Evolutionary conservation across 2,888 invertebrate species (phyloP).

Genomic region (Cerceris rybyensis): DNA sequence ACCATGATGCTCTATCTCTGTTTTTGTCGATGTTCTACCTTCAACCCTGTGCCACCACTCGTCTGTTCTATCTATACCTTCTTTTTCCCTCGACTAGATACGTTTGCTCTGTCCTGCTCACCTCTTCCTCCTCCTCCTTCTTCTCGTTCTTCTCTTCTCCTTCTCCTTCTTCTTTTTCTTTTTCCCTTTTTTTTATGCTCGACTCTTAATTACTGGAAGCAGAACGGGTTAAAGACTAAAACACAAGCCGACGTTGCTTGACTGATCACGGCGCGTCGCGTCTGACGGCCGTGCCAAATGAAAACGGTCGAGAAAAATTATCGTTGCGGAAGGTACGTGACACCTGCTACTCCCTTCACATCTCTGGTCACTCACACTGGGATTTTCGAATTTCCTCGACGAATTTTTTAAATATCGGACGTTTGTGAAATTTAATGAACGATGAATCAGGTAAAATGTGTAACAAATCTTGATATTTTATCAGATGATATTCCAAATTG

Average conservation of each 20-base stretch:
- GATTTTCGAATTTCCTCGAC: background rate
- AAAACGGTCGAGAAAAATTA: constrained; percentile 70
- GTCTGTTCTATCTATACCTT: constrained; percentile 45
- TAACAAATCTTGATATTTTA: too few species aligned
- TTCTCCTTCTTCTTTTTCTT: constrained; percentile 14
- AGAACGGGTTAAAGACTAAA: constrained; percentile 72
- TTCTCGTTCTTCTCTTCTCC: constrained; percentile 13
- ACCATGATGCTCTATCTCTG: constrained; percentile 7
- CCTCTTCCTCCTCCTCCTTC: constrained; percentile 9
- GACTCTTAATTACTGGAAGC: constrained; percentile 73
- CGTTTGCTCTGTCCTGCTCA: constrained; percentile 30
- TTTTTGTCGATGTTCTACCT: constrained; percentile 25
- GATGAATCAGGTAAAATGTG: too few species aligned
- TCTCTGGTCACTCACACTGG: constrained; percentile 13
- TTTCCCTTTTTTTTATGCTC: constrained; percentile 57
- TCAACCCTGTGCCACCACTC: constrained; percentile 47
- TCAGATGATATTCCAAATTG: background rate
- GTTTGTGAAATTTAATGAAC: too few species aligned
- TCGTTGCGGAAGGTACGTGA: constrained; percentile 61
- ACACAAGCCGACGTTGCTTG: constrained; percentile 71
- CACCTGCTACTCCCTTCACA: constrained; percentile 34
- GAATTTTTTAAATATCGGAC: background rate
- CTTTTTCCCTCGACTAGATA: constrained; percentile 12
- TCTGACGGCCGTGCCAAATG: constrained; percentile 72
- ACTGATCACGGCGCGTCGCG: constrained; percentile 73